Evolutionary conservation across 2,888 invertebrate species (phyloP), one percentile per base, ranked within the genome.

Genomic region (Eupithecia subumbrata): DNA sequence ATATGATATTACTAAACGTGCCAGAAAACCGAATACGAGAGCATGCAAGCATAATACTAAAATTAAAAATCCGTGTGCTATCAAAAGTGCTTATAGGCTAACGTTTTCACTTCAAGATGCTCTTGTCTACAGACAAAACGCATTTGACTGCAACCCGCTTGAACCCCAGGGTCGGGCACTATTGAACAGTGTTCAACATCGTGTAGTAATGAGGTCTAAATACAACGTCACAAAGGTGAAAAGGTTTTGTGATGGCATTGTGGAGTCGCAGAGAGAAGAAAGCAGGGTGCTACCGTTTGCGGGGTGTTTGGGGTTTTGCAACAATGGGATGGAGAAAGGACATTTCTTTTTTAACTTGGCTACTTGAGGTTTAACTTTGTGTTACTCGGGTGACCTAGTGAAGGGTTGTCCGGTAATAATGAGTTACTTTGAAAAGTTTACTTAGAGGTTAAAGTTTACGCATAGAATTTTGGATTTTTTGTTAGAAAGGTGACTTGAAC

Each of bases 171-270:
- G 52, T 43, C 37, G 40, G 25, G 63, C n/a, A 77, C 77, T 82
- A 83, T 84, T 84, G 79, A 79, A 79, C 83, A 77, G 81, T 83
- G 81, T 83, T 82, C 81, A 79, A 80, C 81, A 77, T 78, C 81
- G 81, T 48, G 30, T 30, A 71, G 78, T 74, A 77, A 80, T 80
- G 81, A 80, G 71, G 48, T 11, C 34, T 40, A 60, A 64, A 70
- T 70, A 67, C 74, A 72, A n/a, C 22, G 12, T 14, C 40, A 45
- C 43, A 68, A 45, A 18, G 45, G 43, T 69, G 43, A 64, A 73
- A 70, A 60, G 75, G 12, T 69, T 48, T 63, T 70, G 40, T 75
- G 56, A 40, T 8, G 64, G 43, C 14, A 1, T 64, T 71, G 48
- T 40, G 40, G 16, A 70, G 69, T 52, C 69, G 56, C 43, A 71